phyloP scores from a whole-genome alignment of 2,797 vertebrate genomes.

The Trichosurus vulpecula region DNA sequence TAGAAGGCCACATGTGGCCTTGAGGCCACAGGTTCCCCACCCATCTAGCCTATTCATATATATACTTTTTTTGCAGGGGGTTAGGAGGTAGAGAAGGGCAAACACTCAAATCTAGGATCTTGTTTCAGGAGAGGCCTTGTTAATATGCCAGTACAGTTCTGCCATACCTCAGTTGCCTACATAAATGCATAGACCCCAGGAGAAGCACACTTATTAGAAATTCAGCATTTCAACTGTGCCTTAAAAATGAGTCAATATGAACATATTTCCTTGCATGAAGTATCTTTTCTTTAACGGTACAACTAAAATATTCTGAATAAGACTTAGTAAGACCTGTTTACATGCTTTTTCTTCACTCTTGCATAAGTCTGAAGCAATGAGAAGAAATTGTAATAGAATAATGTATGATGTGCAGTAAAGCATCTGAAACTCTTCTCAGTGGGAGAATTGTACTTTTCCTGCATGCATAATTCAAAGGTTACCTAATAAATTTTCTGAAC shows the following conservation, averaged over 20 bases:
- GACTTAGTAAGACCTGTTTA: slow-evolving; percentile 44
- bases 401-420: slow-evolving; percentile 35
- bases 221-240: not conserved
- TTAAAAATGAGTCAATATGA: slow-evolving; percentile 52
- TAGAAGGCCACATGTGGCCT: too few relatives aligned
- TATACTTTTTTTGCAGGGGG: not conserved
- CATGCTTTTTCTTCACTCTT: slow-evolving; percentile 24
- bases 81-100: not conserved
- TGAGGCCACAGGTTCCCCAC: too few relatives aligned
- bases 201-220: not conserved
- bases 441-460: slow-evolving; percentile 35
- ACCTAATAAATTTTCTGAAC: not conserved
- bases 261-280: slow-evolving; percentile 47
- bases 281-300: slow-evolving; percentile 37
- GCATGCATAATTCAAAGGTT: slow-evolving; percentile 1
- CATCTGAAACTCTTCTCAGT: not conserved
- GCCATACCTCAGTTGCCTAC: slow-evolving; percentile 5
- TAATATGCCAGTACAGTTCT: slow-evolving; percentile 9
- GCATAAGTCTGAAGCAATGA: slow-evolving; percentile 27
- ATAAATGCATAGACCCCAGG: not conserved
- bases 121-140: slow-evolving; percentile 15
- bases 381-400: slow-evolving; percentile 26
- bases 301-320: slow-evolving; percentile 54
- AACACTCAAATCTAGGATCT: slow-evolving; percentile 53
- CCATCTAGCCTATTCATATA: too few relatives aligned